Evolutionary conservation across 2,113 vertebrate species (phyloP).

Genomic region (Eulemur macaco): DNA sequence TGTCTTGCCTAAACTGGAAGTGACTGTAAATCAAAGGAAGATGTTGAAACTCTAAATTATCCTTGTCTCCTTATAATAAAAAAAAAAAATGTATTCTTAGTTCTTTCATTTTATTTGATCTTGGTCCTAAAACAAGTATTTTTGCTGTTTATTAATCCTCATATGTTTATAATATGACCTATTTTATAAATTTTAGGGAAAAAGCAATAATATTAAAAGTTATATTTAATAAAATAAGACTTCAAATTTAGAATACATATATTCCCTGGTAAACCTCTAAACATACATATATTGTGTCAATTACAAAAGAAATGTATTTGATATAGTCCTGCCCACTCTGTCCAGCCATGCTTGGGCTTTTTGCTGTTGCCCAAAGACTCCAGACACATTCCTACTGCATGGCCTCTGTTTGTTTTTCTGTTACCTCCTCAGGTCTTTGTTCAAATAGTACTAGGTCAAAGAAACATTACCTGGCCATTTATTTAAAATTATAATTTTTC

Average conservation of each 20-base stretch:
- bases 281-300: neutral
- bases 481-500: neutral
- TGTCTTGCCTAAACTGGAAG: neutral
- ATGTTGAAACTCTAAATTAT: neutral
- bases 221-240: neutral
- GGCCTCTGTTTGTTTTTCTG: neutral
- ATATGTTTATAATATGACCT: neutral
- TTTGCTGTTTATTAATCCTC: neutral
- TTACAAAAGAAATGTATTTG: neutral
- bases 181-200: neutral
- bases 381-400: neutral
- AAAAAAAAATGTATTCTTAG: neutral
- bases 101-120: neutral
- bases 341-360: neutral
- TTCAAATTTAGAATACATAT: neutral
- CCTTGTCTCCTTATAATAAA: neutral
- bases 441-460: neutral
- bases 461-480: neutral
- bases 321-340: neutral
- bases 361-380: neutral
- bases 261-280: neutral
- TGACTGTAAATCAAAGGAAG: neutral
- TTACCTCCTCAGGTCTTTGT: neutral
- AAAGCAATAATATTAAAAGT: neutral
- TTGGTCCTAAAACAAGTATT: neutral